Evolutionary conservation across 1,140 invertebrate genomes (phyloP).

Genomic region (Ruditapes philippinarum): DNA sequence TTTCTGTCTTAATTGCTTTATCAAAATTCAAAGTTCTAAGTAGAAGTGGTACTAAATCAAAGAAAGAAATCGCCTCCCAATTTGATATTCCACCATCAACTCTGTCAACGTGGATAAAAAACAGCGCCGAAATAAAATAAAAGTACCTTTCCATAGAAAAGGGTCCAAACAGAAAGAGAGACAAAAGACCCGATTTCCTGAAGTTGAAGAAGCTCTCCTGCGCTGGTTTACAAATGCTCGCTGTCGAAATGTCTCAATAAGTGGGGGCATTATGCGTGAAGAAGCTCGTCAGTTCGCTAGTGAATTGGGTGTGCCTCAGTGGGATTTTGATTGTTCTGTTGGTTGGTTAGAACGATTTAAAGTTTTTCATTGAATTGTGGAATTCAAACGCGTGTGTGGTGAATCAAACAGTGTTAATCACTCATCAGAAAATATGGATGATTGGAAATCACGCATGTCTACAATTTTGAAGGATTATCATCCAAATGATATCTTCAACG

Average conservation of each 20-base stretch:
- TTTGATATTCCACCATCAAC: slow-evolving; percentile 36
- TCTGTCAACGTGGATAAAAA: slow-evolving; percentile 50
- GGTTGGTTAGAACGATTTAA: slow-evolving; percentile 31
- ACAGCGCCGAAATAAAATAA: slow-evolving; percentile 43
- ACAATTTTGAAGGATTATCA: slow-evolving; percentile 20
- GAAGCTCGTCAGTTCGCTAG: slow-evolving; percentile 23
- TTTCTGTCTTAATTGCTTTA: too few species aligned
- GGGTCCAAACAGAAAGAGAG: slow-evolving; percentile 26
- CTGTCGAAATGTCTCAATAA: slow-evolving; percentile 26
- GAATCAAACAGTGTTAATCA: slow-evolving; percentile 9
- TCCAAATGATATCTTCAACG: slow-evolving; percentile 65
- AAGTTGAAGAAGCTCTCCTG: slow-evolving; percentile 47
- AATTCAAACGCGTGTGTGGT: slow-evolving; percentile 36
- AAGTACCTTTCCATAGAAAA: slow-evolving; percentile 9
- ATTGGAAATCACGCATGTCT: not conserved
- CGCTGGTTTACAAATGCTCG: slow-evolving; percentile 54
- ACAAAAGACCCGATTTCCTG: slow-evolving; percentile 1
- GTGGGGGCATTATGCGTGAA: slow-evolving; percentile 33
- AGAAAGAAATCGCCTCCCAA: slow-evolving; percentile 40
- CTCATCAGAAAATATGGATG: not conserved
- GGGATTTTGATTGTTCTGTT: slow-evolving; percentile 31
- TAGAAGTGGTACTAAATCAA: slow-evolving; percentile 44
- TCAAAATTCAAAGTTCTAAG: too few species aligned
- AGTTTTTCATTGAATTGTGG: slow-evolving; percentile 18
- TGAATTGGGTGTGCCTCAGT: slow-evolving; percentile 11